Base-by-base conservation (phyloP, 2,113 vertebrate species). In the Xenopus laevis region DNA sequence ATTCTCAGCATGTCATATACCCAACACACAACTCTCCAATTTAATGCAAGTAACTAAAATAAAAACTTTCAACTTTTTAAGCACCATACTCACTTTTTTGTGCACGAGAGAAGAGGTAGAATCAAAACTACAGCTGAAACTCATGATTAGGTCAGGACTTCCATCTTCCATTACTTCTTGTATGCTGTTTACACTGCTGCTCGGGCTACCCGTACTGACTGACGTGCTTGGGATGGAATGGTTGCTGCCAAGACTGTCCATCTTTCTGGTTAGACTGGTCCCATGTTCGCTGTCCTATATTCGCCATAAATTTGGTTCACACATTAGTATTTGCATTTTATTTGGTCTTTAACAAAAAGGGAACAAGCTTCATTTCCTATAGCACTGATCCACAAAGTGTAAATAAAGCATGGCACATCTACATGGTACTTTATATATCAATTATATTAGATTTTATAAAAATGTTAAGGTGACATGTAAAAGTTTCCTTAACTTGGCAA, bases 171-270 rank as follows among this genome's bases (percentile, higher is more conserved):
- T 87, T 83, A 94, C 93, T 84, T 98, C 96, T 89, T 98, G 96
- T 85, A 99, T 94, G 93, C 96, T 98, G 91, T 95, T 98, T 64
- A 98, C 91, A 63, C 96, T 98, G 92, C 96, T 98, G 92, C 93
- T 95, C 87, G 93, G 95, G 88, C 97, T 98, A 84, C 96, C 92
- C 0, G 94, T 99, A 90, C 96, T 97, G 82, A 98, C 90, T 1
- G 96, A 98, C 83, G 94, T 92, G 80, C 96, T 98, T 71, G 95
- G 96, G 82, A 97, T 92, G 80, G 96, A 98, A 84, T 98, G 96
- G 88, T 96, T 95, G 90, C 97, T 99, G 84, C 94, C 96, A 87
- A 98, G 89, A 87, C 97, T 99, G 93, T 97, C 97, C 91, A 92
- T 90, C 88, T 96, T 96, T 83, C 93, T 93, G 87, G 85, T 91